Conservation (phyloP, 2,888 invertebrate species). For the Folsomia candida region DNA sequence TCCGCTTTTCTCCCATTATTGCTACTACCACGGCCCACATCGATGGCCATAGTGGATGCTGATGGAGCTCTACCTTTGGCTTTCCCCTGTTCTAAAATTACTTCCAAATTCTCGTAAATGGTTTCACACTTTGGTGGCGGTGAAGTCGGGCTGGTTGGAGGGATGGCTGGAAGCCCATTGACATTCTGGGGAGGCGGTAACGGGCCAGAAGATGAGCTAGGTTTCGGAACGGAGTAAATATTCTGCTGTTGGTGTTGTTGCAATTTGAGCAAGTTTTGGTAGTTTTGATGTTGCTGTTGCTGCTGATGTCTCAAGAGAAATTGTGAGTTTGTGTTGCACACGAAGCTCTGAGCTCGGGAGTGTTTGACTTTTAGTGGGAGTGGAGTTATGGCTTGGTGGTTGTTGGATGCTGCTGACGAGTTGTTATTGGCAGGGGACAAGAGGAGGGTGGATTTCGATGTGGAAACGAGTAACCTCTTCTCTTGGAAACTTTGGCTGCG, state of each 20-base stretch:
- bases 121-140: conserved; percentile 33
- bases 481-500: conserved; percentile 50
- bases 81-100: conserved; percentile 45
- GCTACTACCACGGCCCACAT: not conserved
- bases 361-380: conserved; percentile 40
- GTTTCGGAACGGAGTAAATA: not conserved
- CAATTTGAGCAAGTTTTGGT: not conserved
- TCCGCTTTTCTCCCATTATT: too few species aligned
- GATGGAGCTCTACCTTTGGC: conserved; percentile 5
- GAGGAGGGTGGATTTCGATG: conserved; percentile 38
- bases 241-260: not conserved
- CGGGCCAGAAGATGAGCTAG: not conserved
- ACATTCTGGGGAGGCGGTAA: conserved; percentile 1
- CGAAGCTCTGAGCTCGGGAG: conserved; percentile 49
- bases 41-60: not conserved
- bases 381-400: not conserved
- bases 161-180: not conserved
- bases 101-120: conserved; percentile 49
- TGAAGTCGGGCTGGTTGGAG: not conserved
- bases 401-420: too few species aligned
- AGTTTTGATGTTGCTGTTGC: conserved; percentile 13
- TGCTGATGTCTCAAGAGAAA: conserved; percentile 9
- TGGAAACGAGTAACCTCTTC: conserved; percentile 43
- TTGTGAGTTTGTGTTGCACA: conserved; percentile 31
- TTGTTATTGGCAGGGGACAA: conserved; percentile 1